A percentile compares a stretch with the other conserved stretches of the same genome.
Evolutionary conservation across 2,113 vertebrate species (phyloP).

Genomic region (Nibea albiflora): DNA sequence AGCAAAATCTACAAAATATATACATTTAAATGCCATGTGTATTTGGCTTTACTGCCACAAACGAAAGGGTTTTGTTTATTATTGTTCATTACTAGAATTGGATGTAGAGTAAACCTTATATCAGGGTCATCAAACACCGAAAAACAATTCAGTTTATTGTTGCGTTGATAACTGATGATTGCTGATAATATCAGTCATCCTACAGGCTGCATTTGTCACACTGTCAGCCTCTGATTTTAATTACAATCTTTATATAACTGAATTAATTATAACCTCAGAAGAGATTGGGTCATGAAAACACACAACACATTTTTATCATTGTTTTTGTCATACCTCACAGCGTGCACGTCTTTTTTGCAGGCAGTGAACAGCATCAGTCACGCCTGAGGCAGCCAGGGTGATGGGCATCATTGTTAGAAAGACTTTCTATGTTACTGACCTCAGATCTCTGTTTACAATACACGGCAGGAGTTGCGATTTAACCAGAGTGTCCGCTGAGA

Average conservation of each 20-base stretch:
- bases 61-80: no score
- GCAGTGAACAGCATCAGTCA: background rate
- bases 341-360: slow-evolving; percentile 3
- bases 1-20: background rate
- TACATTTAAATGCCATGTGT: no score
- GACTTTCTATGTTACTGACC: slow-evolving; percentile 29
- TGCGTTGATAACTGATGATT: no score
- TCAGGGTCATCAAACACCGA: no score
- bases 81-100: no score
- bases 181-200: background rate
- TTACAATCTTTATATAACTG: background rate
- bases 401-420: background rate
- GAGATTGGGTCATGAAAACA: background rate
- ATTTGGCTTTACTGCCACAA: no score
- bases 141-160: no score
- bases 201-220: no score
- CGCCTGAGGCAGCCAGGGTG: background rate
- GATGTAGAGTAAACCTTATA: no score
- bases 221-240: no score
- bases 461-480: slow-evolving; percentile 18
- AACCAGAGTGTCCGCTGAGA: background rate
- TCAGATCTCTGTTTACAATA: slow-evolving; percentile 40
- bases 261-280: background rate
- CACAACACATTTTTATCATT: background rate
- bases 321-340: background rate